Base-by-base conservation (phyloP, 2,888 invertebrate species). In the Allolobophora icterica region DNA sequence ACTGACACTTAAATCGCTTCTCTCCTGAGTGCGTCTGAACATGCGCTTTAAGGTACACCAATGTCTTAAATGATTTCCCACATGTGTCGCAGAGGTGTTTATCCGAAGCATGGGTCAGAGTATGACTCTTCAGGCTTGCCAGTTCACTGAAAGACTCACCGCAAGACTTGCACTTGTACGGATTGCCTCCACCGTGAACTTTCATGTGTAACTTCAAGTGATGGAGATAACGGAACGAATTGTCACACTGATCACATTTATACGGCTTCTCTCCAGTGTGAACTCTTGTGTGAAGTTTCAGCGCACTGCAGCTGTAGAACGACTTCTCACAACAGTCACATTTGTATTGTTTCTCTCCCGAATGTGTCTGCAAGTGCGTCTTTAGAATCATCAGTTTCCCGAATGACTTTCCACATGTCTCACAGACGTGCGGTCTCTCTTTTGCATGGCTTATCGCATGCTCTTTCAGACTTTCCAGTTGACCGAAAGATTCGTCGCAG, bases 141-240 rank as follows among this genome's bases (percentile, higher is more conserved):
- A 58, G 34, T 40, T 71, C 71, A 21, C 38, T 40, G 90, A 91
- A 91, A 30, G 91, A n/a, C 30, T 38, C 34, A 0, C 71, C 71
- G 42, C 91, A 91, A 24, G 90, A n/a, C n/a, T 34, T 52, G 87
- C 91, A 91, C 71, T 52, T 52, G 87, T 90, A 71, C 15, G 38
- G 45, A 35, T 84, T 90, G 19, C 90, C 89, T 30, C 89, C 90
- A 13, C 71, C 58, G 42, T 91, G 91, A 33, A 58, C 40, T 15
- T 30, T 38, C 38, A 91, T 38, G 90, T 91, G 91, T n/a, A 42
- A 17, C 52, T 87, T 89, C 58, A 91, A 52, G 35, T 35, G 45
- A 34, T 40, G 30, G n/a, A 40, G 45, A 19, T n/a, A n/a, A 30
- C 33, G 89, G 84, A 40, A 89, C 40, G 87, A 4, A 89, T 17